Evolutionary conservation across 1,140 invertebrate species (phyloP).

Genomic region (Drosophila albomicans): DNA sequence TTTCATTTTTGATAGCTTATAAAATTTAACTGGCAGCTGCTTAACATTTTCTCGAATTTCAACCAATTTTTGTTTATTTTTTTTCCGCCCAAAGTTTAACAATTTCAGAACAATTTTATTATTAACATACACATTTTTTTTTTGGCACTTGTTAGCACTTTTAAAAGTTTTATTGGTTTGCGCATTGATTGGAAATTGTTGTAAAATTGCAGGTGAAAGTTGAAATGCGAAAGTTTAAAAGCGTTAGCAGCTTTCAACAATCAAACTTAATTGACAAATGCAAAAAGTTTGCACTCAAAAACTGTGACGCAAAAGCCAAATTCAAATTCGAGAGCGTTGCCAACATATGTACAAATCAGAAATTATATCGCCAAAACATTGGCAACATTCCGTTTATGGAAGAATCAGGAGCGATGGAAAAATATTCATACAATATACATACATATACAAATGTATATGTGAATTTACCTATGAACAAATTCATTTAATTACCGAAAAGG

Average conservation of each 20-base stretch:
- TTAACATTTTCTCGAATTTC: conserved; percentile 18
- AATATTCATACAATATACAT: too few species aligned
- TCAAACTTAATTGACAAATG: conserved; percentile 46
- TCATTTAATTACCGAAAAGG: too few species aligned
- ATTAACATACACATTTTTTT: conserved; percentile 36
- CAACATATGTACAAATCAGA: conserved; percentile 9
- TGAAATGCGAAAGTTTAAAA: conserved; percentile 32
- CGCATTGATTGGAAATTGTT: conserved; percentile 51
- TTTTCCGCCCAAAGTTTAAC: conserved; percentile 7
- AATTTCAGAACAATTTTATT: conserved; percentile 9
- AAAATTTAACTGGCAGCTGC: conserved; percentile 21
- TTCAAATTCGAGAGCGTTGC: neutral
- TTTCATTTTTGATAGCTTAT: conserved; percentile 32
- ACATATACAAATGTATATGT: too few species aligned
- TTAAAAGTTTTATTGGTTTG: conserved; percentile 46
- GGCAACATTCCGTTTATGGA: too few species aligned
- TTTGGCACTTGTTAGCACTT: conserved; percentile 23
- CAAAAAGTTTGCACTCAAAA: conserved; percentile 41
- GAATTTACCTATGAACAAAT: too few species aligned
- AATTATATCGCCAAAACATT: too few species aligned
- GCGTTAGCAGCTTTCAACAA: conserved; percentile 45
- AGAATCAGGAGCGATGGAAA: too few species aligned
- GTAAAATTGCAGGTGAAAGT: conserved; percentile 24
- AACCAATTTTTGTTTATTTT: conserved; percentile 11
- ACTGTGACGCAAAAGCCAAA: neutral